Evolutionary conservation across 2,888 invertebrate genomes (phyloP).

Genomic region (Cremastinae sp.): DNA sequence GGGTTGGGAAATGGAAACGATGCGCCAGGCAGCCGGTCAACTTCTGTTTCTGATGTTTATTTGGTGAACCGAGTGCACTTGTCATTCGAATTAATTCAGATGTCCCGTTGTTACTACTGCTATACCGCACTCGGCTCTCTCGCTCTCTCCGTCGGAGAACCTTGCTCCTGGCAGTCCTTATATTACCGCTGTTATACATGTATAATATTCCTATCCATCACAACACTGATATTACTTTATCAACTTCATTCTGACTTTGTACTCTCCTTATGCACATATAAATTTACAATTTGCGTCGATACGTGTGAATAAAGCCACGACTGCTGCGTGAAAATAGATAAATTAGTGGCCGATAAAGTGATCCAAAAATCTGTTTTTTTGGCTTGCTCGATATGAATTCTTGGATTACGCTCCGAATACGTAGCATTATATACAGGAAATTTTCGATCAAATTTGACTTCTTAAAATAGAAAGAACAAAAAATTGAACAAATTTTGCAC

Average conservation of each 20-base stretch:
- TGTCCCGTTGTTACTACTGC: constrained; percentile 33
- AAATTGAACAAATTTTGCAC: neutral
- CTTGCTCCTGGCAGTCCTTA: constrained; percentile 47
- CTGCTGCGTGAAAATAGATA: too few species aligned
- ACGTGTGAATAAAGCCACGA: too few species aligned
- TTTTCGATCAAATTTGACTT: too few species aligned
- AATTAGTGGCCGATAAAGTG: too few species aligned
- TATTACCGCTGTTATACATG: constrained; percentile 17
- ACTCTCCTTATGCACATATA: neutral
- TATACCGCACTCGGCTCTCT: constrained; percentile 23
- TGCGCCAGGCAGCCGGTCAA: constrained; percentile 69
- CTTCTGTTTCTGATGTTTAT: constrained; percentile 77
- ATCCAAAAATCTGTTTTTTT: too few species aligned
- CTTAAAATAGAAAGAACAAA: too few species aligned
- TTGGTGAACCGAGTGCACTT: constrained; percentile 73
- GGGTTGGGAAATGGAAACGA: constrained; percentile 55
- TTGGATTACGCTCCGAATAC: too few species aligned
- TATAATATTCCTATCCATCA: constrained; percentile 1
- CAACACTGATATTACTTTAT: constrained; percentile 28
- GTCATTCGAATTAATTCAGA: constrained; percentile 76
- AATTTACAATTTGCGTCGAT: neutral
- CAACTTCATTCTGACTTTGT: neutral
- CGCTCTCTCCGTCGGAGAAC: constrained; percentile 8
- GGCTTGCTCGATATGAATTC: too few species aligned
- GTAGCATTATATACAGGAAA: too few species aligned